phyloP scores from a whole-genome alignment of 2,797 vertebrate genomes.

The Scleropages formosus region DNA sequence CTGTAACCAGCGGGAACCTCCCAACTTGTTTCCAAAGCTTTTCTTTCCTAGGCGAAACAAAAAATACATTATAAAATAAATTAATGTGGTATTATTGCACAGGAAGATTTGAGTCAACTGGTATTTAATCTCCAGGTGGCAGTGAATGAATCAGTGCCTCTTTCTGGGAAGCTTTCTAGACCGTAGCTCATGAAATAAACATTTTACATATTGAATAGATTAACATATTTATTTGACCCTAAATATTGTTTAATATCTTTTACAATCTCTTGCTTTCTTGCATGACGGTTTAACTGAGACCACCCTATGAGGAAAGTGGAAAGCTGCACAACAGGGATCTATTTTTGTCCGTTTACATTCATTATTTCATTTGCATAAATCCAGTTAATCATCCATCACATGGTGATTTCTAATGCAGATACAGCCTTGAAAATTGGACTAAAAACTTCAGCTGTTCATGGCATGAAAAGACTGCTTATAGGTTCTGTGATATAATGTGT shows the following conservation, averaged over 20 bases:
- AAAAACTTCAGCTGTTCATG: no score
- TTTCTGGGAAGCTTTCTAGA: no score
- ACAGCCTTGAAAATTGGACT: background rate
- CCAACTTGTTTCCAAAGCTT: no score
- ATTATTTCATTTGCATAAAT: conserved; percentile 11
- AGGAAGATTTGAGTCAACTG: no score
- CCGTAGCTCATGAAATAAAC: conserved; percentile 21
- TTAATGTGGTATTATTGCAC: background rate
- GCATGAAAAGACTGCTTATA: no score
- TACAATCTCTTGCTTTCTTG: conserved; percentile 13
- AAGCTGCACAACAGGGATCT: conserved; percentile 8
- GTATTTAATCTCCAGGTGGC: no score
- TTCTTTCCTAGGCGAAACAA: no score
- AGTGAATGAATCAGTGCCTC: no score
- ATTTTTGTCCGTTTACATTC: conserved; percentile 27
- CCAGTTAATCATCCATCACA: background rate
- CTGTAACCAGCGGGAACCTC: no score
- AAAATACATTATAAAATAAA: background rate
- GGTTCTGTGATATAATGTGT: no score
- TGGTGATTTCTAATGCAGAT: conserved; percentile 1
- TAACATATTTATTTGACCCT: conserved; percentile 24
- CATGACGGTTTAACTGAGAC: conserved; percentile 31
- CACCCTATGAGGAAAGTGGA: conserved; percentile 25
- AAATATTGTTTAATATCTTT: conserved; percentile 32
- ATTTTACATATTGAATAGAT: conserved; percentile 29